These are phyloP conservation scores for Harpegnathos saltator DNA, from an alignment of 1,140 invertebrate species.

Conservation along the genomic window DNA sequence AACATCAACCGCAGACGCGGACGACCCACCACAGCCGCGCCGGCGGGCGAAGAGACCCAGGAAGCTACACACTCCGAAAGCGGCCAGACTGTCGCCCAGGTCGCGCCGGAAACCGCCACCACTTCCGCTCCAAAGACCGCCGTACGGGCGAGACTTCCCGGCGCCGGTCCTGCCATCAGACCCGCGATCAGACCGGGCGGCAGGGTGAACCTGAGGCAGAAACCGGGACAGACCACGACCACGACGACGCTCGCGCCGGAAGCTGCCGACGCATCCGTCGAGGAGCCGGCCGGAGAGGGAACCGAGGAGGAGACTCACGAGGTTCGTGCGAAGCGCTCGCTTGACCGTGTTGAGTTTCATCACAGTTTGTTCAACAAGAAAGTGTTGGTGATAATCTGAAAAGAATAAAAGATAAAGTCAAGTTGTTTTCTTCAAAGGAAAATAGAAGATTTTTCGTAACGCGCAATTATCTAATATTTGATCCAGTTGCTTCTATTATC, in stretches of 20 bases:
- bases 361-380: too few species aligned
- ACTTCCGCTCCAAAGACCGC: constrained; percentile 58
- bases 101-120: constrained; percentile 27
- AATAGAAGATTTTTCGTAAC: too few species aligned
- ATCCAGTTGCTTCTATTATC: too few species aligned
- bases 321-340: constrained; percentile 74
- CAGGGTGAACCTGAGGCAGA: constrained; percentile 86
- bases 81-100: constrained; percentile 4
- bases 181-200: constrained; percentile 81
- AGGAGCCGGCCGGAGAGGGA: constrained; percentile 84
- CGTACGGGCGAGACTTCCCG: constrained; percentile 73
- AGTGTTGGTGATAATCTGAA: too few species aligned
- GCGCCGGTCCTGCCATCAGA: constrained; percentile 81
- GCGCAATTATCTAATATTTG: too few species aligned
- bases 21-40: constrained; percentile 76
- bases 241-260: constrained; percentile 81
- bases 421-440: too few species aligned
- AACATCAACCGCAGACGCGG: constrained; percentile 81
- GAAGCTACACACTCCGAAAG: constrained; percentile 72
- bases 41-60: constrained; percentile 75
- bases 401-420: too few species aligned
- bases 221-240: constrained; percentile 83
- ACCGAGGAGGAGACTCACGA: constrained; percentile 85
- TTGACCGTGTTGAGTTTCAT: too few species aligned
- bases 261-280: constrained; percentile 79